phyloP scores from a whole-genome alignment of 2,797 vertebrate species.

The Pteropus rufus region DNA sequence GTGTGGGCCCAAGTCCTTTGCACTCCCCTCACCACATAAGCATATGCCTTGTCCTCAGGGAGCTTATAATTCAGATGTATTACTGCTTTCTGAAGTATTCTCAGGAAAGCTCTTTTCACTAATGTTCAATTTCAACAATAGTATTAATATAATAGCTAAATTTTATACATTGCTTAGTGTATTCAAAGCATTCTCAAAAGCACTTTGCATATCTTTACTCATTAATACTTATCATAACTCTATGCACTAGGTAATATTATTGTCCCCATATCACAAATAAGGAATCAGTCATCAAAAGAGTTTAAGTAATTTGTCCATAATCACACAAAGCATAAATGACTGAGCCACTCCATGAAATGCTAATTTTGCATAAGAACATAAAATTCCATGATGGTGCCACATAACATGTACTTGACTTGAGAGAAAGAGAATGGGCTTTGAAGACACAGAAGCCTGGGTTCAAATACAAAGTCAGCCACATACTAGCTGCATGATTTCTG shows the following conservation, averaged over 20 bases:
- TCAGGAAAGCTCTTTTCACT: neutral
- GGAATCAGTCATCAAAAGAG: neutral
- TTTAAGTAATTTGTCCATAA: neutral
- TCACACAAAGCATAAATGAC: neutral
- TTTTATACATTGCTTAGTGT: neutral
- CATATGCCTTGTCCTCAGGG: neutral
- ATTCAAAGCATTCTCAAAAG: neutral
- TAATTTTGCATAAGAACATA: neutral
- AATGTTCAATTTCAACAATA: neutral
- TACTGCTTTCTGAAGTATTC: neutral
- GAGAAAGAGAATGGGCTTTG: neutral
- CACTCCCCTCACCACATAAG: neutral
- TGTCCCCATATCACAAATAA: neutral
- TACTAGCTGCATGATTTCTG: neutral
- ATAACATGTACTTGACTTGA: neutral
- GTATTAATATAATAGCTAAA: neutral
- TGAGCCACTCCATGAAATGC: neutral
- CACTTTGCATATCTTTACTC: neutral
- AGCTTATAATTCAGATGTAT: neutral
- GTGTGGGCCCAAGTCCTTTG: neutral
- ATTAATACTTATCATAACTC: neutral
- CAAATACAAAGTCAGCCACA: neutral
- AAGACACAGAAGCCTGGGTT: neutral
- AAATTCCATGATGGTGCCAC: neutral
- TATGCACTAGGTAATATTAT: neutral